Conservation (phyloP, 2,113 vertebrate genomes). For the Strigops habroptila region DNA sequence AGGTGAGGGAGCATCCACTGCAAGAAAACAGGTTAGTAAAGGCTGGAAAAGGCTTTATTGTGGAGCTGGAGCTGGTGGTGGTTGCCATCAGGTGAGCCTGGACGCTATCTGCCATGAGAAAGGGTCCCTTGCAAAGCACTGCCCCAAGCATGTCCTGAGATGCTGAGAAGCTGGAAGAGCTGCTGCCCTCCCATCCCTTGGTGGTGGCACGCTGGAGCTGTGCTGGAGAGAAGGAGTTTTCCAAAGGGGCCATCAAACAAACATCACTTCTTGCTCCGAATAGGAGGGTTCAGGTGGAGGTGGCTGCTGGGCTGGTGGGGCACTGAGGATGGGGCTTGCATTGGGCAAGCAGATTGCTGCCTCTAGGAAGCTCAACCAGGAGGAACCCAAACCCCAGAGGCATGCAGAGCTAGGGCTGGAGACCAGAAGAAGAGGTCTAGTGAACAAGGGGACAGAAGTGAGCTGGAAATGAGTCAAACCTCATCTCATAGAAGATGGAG, state of each 20-base stretch:
- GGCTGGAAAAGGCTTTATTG: neutral
- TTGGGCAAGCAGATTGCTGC: neutral
- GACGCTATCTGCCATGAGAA: neutral
- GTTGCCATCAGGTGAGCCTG: neutral
- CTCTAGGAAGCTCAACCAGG: neutral
- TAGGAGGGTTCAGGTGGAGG: neutral
- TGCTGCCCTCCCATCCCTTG: neutral
- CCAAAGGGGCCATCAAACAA: neutral
- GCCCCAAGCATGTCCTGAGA: neutral
- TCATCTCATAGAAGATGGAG: neutral
- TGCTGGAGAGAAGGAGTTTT: neutral
- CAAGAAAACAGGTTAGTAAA: neutral
- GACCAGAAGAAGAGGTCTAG: neutral
- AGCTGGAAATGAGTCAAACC: neutral
- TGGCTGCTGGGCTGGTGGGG: neutral
- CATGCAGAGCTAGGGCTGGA: no score
- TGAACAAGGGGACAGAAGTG: no score
- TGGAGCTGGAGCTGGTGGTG: neutral
- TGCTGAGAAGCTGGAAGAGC: neutral
- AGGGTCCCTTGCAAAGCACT: neutral
- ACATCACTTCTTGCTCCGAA: fast-evolving
- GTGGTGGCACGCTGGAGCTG: neutral
- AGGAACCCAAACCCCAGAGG: neutral
- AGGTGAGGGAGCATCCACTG: neutral
- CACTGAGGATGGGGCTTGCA: neutral